Evolutionary conservation across 2,888 invertebrate species (phyloP).

Genomic region (Ormia ochracea): DNA sequence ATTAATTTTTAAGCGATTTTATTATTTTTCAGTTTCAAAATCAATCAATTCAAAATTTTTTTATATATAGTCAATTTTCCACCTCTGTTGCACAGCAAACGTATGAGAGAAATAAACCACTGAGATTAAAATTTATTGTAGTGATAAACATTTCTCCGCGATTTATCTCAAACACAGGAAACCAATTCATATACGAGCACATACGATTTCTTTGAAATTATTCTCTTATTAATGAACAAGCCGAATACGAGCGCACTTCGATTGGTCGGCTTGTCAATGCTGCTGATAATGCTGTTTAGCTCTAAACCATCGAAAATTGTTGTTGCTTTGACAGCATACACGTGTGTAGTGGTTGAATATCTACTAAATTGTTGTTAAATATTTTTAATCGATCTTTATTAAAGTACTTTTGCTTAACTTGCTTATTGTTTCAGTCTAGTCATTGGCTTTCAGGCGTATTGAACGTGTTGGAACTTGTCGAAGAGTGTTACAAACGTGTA

Average conservation of each 20-base stretch:
- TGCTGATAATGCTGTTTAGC: neutral
- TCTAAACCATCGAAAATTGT: neutral
- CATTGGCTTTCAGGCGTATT: conserved; percentile 48
- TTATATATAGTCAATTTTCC: neutral
- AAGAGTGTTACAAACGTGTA: neutral
- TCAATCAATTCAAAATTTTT: neutral
- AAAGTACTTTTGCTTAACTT: conserved; percentile 55
- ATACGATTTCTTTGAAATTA: neutral
- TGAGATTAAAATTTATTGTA: neutral
- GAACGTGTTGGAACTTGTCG: conserved; percentile 42
- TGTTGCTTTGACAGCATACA: neutral
- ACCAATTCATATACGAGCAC: neutral
- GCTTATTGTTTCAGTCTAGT: conserved; percentile 60
- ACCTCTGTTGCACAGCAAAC: neutral
- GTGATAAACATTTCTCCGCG: neutral
- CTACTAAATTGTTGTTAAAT: neutral
- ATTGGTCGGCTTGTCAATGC: neutral
- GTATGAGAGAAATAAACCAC: neutral
- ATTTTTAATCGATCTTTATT: conserved; percentile 29
- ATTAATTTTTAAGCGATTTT: too few relatives aligned
- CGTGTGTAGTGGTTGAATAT: too few relatives aligned
- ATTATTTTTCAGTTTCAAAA: neutral
- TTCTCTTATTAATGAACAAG: neutral
- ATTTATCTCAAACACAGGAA: neutral
- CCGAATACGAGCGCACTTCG: neutral